Conservation (phyloP, 2,113 vertebrate genomes). For the Gasterosteus nipponicus region DNA sequence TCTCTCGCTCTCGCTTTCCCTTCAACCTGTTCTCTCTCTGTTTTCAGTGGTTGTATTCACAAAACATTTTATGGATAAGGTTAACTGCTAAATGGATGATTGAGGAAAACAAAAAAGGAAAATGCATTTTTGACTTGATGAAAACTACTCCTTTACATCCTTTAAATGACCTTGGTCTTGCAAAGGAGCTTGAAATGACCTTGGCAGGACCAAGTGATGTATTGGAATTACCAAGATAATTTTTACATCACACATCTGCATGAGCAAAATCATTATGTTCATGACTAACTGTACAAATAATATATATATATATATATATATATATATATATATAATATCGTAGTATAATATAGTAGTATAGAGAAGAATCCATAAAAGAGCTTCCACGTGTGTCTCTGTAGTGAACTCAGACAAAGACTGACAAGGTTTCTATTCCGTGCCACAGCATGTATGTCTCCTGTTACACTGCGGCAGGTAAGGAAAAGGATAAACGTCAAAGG, state of each 20-base stretch:
- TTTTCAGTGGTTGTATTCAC: not conserved
- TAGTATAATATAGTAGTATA: no score
- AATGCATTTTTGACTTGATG: not conserved
- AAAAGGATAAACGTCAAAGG: not conserved
- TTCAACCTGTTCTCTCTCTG: constrained; percentile 16
- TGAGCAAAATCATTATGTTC: no score
- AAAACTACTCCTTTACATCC: not conserved
- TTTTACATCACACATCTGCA: no score
- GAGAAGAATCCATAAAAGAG: constrained; percentile 8
- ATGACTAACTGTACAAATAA: no score
- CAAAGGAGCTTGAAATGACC: no score
- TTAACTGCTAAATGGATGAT: constrained; percentile 2
- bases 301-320: no score
- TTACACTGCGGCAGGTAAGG: not conserved
- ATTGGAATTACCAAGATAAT: no score
- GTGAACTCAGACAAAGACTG: constrained; percentile 31
- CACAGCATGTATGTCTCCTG: constrained; percentile 22
- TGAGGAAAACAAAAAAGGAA: not conserved
- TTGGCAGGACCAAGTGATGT: no score
- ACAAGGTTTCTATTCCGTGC: constrained; percentile 8
- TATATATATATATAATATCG: no score
- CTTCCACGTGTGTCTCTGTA: constrained; percentile 3
- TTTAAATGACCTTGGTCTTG: no score
- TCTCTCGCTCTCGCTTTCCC: not conserved
- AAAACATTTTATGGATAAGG: not conserved